Conservation (phyloP, 2,888 invertebrate genomes). For the Agriopis aurantiaria region DNA sequence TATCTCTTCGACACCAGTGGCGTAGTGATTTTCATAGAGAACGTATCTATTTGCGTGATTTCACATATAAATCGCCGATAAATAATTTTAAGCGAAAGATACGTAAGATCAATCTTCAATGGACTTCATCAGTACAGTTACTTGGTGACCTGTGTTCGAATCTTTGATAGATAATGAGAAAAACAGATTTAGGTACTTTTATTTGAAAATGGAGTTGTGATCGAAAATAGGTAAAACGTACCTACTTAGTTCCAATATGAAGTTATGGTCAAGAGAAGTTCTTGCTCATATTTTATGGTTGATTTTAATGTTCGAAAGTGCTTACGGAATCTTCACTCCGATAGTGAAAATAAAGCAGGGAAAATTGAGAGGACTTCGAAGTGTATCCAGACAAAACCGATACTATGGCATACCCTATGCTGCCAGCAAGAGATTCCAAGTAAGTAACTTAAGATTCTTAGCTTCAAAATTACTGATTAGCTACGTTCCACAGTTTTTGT, state of each 20-base stretch:
- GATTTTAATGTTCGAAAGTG: slow-evolving; percentile 23
- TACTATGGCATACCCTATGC: slow-evolving; percentile 80
- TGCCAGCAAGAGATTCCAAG: slow-evolving; percentile 69
- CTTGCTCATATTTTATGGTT: slow-evolving; percentile 10
- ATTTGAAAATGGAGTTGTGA: background rate
- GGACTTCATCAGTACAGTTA: background rate
- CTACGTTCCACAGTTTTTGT: no score
- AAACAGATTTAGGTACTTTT: background rate
- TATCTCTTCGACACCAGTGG: slow-evolving; percentile 22
- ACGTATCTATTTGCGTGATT: slow-evolving; percentile 7
- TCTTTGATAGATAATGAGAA: background rate
- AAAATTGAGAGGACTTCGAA: slow-evolving; percentile 65
- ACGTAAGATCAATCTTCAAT: background rate
- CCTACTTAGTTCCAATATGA: slow-evolving; percentile 28
- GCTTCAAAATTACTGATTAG: no score
- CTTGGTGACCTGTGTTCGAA: background rate
- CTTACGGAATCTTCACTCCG: slow-evolving; percentile 56
- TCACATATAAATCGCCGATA: background rate
- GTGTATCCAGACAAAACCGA: slow-evolving; percentile 66
- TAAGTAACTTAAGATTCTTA: slow-evolving; percentile 46
- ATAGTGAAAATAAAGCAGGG: slow-evolving; percentile 67
- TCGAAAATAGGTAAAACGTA: background rate
- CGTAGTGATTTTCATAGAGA: slow-evolving; percentile 15
- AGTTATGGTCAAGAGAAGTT: slow-evolving; percentile 5
- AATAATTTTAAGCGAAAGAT: background rate